Base-by-base conservation (phyloP, 2,888 invertebrate species). In the Amphipyra berbera region DNA sequence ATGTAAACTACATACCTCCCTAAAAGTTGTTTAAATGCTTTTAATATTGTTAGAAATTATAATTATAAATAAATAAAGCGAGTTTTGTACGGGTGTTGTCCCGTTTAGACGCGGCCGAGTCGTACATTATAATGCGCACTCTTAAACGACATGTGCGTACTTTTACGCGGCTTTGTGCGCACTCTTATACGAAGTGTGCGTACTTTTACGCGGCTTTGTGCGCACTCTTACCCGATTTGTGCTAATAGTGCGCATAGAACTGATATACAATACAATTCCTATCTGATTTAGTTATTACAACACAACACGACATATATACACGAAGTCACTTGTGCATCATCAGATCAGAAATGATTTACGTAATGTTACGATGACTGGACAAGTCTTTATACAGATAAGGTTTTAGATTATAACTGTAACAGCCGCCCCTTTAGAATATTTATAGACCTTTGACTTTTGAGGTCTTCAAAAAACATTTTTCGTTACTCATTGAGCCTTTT, bases 1-100 rank as follows among this genome's bases (percentile, higher is more conserved):
- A 78, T 76, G 78, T 77, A 82, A 79, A 87, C 86, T 84, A 88
- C 84, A 81, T 79, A 85, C 84, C 86, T 79, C 85, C 83, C 86
- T 84, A 21, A 21, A 84, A 72, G 85, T 88, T 88, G 84, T 88
- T 88, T 93, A 93, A 93, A 93, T 93, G 93, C 93, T 88, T 89
- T 74, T 78, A 78, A 80, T 73, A 80, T 69, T 79, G 80, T 86
- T 84, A 84, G 83, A 82, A 85, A 84, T 76, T 78, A 73, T 76
- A 76, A 74, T 76, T 77, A 82, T 66, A 86, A 89, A 88, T 87
- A 89, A 89, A 89, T 87, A 88, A 88, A 87, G 86, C 87, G 78
- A 85, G 72, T 73, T 72, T 38, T 65, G 50, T 61, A 61, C 74
- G 66, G 80, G 70, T 13, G 15, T 35, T 56, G 46, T 48, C 57